These are phyloP conservation scores for Cyprinodon diabolis DNA, from an alignment of 2,797 vertebrate genomes.

Conservation along the genomic window DNA sequence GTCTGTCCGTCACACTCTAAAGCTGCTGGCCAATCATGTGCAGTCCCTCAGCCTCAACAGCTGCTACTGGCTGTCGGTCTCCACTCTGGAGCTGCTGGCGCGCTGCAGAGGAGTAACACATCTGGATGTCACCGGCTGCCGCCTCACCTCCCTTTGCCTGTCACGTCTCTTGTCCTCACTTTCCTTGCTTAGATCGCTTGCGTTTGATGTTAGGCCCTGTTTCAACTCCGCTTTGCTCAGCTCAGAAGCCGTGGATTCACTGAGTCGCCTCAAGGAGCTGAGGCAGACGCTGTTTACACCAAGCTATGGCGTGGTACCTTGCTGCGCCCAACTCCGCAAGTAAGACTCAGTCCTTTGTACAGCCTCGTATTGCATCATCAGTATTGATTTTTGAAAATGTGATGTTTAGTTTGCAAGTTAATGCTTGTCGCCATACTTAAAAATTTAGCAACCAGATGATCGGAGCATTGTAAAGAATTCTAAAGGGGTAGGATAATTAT, in stretches of 20 bases:
- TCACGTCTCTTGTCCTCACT: slow-evolving; percentile 90
- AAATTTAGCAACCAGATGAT: too few relatives aligned
- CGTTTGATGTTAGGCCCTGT: slow-evolving; percentile 88
- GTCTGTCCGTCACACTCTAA: slow-evolving; percentile 83
- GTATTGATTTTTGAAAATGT: background rate
- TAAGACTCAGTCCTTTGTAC: slow-evolving; percentile 36
- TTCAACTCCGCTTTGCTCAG: slow-evolving; percentile 90
- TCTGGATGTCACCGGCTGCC: slow-evolving; percentile 91
- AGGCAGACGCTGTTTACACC: slow-evolving; percentile 93
- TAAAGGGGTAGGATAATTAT: too few relatives aligned
- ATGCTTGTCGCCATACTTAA: too few relatives aligned
- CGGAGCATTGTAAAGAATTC: too few relatives aligned
- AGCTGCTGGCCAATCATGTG: slow-evolving; percentile 84
- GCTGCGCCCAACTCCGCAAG: slow-evolving; percentile 88
- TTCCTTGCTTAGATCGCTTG: slow-evolving; percentile 85
- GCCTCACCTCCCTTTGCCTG: slow-evolving; percentile 87
- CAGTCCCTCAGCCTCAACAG: slow-evolving; percentile 90
- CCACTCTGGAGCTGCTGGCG: slow-evolving; percentile 84
- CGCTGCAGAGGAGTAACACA: slow-evolving; percentile 88
- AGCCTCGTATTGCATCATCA: background rate
- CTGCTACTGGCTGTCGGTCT: slow-evolving; percentile 92
- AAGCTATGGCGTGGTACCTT: slow-evolving; percentile 93
- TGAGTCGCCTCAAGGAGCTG: slow-evolving; percentile 88
- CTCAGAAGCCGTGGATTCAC: slow-evolving; percentile 88
- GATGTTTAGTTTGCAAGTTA: background rate